These are phyloP conservation scores for Megaustenia siamemsis DNA, from an alignment of 2,888 invertebrate species.

Conservation along the genomic window DNA sequence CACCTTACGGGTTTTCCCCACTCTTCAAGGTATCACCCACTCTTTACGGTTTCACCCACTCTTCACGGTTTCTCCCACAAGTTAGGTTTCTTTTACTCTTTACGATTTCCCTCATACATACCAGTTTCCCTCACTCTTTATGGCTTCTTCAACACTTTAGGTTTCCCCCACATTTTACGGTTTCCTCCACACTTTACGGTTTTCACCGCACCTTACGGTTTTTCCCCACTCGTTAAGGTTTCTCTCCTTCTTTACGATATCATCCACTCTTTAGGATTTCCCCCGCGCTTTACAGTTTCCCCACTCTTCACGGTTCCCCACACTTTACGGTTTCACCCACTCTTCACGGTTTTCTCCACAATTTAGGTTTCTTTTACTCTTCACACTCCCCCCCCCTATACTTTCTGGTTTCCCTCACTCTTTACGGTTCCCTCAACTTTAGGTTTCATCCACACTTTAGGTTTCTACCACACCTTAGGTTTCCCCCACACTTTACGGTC, in stretches of 20 bases:
- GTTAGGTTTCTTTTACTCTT: too few species aligned
- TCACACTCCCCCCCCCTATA: slow-evolving; percentile 9
- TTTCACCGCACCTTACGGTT: not conserved
- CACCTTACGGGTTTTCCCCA: too few species aligned
- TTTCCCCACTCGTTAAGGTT: not conserved
- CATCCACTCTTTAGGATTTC: not conserved
- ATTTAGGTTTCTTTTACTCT: not conserved
- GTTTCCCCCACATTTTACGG: too few species aligned
- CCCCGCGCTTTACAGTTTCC: not conserved
- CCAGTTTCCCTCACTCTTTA: too few species aligned
- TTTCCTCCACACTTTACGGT: not conserved
- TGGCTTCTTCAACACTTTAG: too few species aligned
- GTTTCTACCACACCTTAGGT: too few species aligned
- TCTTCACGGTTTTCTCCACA: not conserved
- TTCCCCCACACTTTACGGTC: too few species aligned
- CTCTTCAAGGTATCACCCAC: too few species aligned
- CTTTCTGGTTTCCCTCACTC: not conserved
- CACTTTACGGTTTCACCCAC: not conserved
- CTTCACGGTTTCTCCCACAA: too few species aligned
- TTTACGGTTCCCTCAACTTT: not conserved
- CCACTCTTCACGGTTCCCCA: not conserved
- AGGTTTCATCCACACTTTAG: too few species aligned
- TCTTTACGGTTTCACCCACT: too few species aligned
- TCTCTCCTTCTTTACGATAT: not conserved
- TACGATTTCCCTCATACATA: too few species aligned